These are phyloP conservation scores for Catocala sponsa DNA, from an alignment of 2,888 invertebrate species.

Conservation along the genomic window DNA sequence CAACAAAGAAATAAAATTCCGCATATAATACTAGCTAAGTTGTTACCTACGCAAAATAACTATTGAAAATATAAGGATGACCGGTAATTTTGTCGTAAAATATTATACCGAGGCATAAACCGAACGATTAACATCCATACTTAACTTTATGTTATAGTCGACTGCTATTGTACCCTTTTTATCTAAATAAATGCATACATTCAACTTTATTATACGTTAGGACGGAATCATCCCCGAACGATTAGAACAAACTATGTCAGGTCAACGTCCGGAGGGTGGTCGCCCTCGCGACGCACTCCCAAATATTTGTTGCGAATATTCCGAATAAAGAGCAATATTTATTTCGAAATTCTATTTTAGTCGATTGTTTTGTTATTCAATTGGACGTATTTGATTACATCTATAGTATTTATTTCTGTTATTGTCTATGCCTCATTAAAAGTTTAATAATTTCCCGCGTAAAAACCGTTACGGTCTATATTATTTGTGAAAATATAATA, in stretches of 20 bases:
- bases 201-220: constrained; percentile 9
- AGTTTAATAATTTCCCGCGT: not conserved
- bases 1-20: too few species aligned
- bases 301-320: constrained; percentile 27
- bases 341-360: too few species aligned
- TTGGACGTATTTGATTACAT: too few species aligned
- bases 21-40: too few species aligned
- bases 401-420: not conserved
- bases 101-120: too few species aligned
- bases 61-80: too few species aligned
- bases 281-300: constrained; percentile 26
- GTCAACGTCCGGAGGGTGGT: constrained; percentile 42
- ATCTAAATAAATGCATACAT: constrained; percentile 11
- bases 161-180: not conserved
- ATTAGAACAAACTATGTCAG: constrained; percentile 32
- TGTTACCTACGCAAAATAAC: too few species aligned
- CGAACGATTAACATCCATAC: not conserved
- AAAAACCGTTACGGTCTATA: not conserved
- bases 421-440: not conserved
- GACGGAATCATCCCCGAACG: constrained; percentile 14
- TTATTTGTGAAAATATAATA: too few species aligned
- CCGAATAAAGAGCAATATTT: constrained; percentile 1
- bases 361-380: too few species aligned
- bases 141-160: not conserved
- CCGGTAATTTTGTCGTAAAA: too few species aligned